Percentiles rank a stretch among this genome's conserved stretches.
Evolutionary conservation across 2,797 vertebrate genomes (phyloP).

Genomic region (Dicrostonyx torquatus): DNA sequence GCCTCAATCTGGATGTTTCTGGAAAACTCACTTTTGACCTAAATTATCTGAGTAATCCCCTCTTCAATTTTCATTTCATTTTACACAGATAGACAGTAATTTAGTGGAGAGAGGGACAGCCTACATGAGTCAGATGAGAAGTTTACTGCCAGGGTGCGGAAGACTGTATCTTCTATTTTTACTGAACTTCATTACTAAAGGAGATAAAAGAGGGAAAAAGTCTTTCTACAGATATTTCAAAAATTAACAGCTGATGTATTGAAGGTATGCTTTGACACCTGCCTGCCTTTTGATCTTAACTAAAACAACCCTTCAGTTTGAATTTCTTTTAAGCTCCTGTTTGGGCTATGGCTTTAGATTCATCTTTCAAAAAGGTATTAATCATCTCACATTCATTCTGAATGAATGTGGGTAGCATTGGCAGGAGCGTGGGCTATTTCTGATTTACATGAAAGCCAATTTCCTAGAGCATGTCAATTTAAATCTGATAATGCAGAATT

Average conservation of each 20-base stretch:
- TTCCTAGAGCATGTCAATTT: constrained; percentile 71
- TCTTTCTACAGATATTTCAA: constrained; percentile 68
- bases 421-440: constrained; percentile 54
- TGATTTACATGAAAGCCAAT: constrained; percentile 64
- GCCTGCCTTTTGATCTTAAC: constrained; percentile 81
- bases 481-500: constrained; percentile 71
- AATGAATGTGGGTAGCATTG: constrained; percentile 61
- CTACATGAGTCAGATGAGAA: constrained; percentile 56
- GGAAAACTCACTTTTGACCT: constrained; percentile 77
- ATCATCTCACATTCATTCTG: constrained; percentile 78
- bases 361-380: constrained; percentile 81
- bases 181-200: constrained; percentile 60
- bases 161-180: neutral
- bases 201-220: constrained; percentile 46
- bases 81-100: constrained; percentile 65
- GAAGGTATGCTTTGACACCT: constrained; percentile 83
- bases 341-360: constrained; percentile 67
- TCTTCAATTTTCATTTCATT: constrained; percentile 63
- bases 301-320: constrained; percentile 78
- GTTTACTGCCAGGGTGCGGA: neutral
- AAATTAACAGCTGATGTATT: constrained; percentile 78
- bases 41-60: constrained; percentile 72
- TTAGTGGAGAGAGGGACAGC: constrained; percentile 56
- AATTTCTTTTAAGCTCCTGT: constrained; percentile 73
- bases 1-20: constrained; percentile 76